These are phyloP conservation scores for Synergus itoensis DNA, from an alignment of 2,888 invertebrate genomes.

Conservation along the genomic window DNA sequence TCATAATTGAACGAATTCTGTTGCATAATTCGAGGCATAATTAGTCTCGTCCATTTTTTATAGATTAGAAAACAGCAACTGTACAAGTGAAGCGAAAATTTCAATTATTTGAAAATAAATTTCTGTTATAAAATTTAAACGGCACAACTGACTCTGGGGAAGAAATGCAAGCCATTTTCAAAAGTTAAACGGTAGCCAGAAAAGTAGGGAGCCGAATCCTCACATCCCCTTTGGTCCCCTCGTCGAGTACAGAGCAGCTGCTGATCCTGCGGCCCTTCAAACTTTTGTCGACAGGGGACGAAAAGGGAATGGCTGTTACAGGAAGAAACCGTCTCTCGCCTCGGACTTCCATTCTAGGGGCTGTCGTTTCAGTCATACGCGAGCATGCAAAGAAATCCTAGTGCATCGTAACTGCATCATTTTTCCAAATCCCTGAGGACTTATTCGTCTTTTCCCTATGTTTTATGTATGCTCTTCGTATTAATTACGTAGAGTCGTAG, in stretches of 20 bases:
- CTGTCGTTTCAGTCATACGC: constrained; percentile 50
- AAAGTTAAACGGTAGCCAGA: background rate
- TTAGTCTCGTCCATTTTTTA: too few relatives aligned
- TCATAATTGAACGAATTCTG: constrained; percentile 2
- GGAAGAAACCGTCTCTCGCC: constrained; percentile 22
- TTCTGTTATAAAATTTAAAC: too few relatives aligned
- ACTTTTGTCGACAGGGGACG: constrained; percentile 18
- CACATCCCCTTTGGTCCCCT: constrained; percentile 32
- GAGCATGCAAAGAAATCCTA: constrained; percentile 55
- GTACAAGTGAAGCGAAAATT: too few relatives aligned
- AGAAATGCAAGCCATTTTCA: constrained; percentile 22
- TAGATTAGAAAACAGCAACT: too few relatives aligned
- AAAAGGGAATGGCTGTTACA: constrained; percentile 34
- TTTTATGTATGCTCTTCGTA: background rate
- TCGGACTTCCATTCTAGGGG: constrained; percentile 19
- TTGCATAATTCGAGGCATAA: too few relatives aligned
- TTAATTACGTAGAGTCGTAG: background rate
- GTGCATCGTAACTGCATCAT: constrained; percentile 51
- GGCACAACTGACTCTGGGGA: background rate
- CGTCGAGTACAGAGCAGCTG: constrained; percentile 24
- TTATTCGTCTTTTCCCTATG: background rate
- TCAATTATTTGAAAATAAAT: too few relatives aligned
- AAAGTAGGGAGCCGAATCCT: constrained; percentile 29
- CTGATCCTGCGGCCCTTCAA: constrained; percentile 20
- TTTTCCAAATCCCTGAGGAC: background rate